Conservation (phyloP, 2,888 invertebrate genomes). For the Priocnemis perturbator region DNA sequence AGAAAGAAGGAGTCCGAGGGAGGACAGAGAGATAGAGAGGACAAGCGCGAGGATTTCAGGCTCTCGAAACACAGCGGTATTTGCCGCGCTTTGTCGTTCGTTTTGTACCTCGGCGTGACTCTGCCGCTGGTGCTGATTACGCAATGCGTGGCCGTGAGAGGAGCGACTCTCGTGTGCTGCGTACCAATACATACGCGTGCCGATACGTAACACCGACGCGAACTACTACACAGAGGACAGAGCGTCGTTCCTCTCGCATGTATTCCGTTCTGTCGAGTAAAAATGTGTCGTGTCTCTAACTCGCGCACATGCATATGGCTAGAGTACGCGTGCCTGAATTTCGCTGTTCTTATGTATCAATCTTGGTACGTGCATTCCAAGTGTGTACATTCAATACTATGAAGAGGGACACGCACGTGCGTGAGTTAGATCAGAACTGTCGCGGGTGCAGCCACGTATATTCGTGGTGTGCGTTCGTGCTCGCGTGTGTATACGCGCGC, state of each 20-base stretch:
- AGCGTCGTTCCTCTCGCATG: neutral
- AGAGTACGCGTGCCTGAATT: too few species aligned
- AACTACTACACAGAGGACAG: neutral
- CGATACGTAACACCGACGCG: conserved; percentile 4
- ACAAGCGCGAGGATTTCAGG: conserved; percentile 45
- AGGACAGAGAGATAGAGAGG: conserved; percentile 8
- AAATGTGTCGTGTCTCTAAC: too few species aligned
- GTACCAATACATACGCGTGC: conserved; percentile 33
- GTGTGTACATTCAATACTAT: too few species aligned
- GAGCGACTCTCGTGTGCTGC: conserved; percentile 54
- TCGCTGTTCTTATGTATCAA: too few species aligned
- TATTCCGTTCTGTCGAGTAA: neutral
- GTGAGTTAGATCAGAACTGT: too few species aligned
- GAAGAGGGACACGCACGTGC: too few species aligned
- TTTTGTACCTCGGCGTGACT: conserved; percentile 64
- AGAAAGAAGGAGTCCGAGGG: conserved; percentile 29
- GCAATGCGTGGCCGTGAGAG: conserved; percentile 74
- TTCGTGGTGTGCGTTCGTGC: too few species aligned
- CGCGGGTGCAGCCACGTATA: too few species aligned
- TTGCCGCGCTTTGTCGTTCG: conserved; percentile 65
- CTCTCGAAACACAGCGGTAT: conserved; percentile 60
- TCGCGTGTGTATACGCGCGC: too few species aligned
- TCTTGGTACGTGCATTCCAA: too few species aligned
- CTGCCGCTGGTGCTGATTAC: conserved; percentile 68
- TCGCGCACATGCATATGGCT: too few species aligned